Evolutionary conservation across 2,113 vertebrate genomes (phyloP), one percentile per base, ranked within the genome.

Genomic region (Myocastor coypus): DNA sequence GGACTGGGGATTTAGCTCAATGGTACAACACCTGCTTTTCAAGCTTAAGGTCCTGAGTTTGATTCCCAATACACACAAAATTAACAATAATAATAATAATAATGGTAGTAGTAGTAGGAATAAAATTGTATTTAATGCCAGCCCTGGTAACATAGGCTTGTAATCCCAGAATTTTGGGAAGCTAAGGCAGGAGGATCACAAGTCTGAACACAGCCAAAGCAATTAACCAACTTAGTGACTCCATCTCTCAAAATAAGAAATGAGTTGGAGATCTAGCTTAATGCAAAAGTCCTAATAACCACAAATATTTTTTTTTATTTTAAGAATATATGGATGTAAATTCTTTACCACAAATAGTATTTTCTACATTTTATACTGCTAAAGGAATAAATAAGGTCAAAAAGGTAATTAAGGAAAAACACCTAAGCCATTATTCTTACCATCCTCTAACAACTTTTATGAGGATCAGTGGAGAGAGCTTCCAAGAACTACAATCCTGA

Each of bases 391-490:
- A 26, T 10, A n/a, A 30, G 42, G 84, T 42, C 26, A 55, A 77
- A 83, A 50, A 87, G 14, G n/a, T 14, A n/a, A 83, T 52, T 52
- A 61, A 92, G 87, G 37, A 7, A 57, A 85, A 92, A 32, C 30
- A 40, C 10, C 24, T 30, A 61, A 68, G 59, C 0, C 0, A 4
- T 13, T 52, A 5, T 8, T 50, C 99, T 98, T 98, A 99, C 99
- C 99, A 99, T 98, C 99, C 99, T 99, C 99, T 98, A 89, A 99
- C 77, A 64, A 99, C 99, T 98, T 98, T 99, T 78, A 99, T 89
- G 11, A 99, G 98, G 93, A 99, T 98, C 91, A 99, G 96, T 20
- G 99, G 98, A 1, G 99, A 99, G 4, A 99, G 98, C 92, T 97
- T 98, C 98, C 99, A 99, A 0, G 98, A 95, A 24, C 98, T 99